These are phyloP conservation scores for Novumbra hubbsi DNA, from an alignment of 2,797 vertebrate species.

Conservation along the genomic window DNA sequence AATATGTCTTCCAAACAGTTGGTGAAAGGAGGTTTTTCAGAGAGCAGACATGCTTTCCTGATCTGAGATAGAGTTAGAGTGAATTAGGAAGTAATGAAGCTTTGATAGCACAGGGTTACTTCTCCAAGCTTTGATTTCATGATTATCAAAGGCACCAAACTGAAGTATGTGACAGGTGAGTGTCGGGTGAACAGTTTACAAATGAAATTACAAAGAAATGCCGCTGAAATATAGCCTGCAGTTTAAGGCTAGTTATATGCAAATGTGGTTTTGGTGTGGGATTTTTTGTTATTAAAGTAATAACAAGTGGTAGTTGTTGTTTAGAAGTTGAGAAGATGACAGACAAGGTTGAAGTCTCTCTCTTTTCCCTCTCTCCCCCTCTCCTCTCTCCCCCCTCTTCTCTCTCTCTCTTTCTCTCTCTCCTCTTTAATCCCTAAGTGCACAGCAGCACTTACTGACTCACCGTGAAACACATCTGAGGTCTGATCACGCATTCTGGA, in stretches of 20 bases:
- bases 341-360: background rate
- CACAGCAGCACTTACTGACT: background rate
- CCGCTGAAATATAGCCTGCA: background rate
- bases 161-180: constrained; percentile 4
- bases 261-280: background rate
- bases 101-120: constrained; percentile 18
- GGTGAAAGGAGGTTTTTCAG: constrained; percentile 37
- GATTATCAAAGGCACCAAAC: constrained; percentile 24
- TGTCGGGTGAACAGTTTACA: background rate
- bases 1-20: constrained; percentile 35
- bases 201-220: background rate
- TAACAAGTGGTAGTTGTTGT: background rate
- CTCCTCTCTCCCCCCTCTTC: background rate
- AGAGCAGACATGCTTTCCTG: constrained; percentile 40
- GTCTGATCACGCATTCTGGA: background rate
- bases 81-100: background rate
- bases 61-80: constrained; percentile 42
- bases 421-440: background rate
- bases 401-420: background rate
- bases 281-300: background rate
- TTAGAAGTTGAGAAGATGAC: background rate
- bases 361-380: background rate
- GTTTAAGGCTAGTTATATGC: background rate
- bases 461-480: background rate
- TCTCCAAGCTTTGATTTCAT: constrained; percentile 23